Conservation (phyloP, 2,797 vertebrate species). For the Sebastes nivosus region DNA sequence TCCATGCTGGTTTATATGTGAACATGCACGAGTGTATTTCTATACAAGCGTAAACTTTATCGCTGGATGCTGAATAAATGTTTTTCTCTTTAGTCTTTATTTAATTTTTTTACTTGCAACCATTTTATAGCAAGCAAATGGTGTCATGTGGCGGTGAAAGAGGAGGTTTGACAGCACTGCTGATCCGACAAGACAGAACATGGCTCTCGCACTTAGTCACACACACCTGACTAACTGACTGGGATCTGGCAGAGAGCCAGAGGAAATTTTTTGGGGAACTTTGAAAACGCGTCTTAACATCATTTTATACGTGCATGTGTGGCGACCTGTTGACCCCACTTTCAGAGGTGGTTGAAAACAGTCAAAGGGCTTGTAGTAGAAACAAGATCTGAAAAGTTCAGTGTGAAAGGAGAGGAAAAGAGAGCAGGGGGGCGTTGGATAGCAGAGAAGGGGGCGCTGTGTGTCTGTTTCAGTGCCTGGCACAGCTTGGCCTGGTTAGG, state of each 20-base stretch:
- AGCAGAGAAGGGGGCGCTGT: constrained; percentile 31
- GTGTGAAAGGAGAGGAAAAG: constrained; percentile 23
- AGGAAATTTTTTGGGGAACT: constrained; percentile 51
- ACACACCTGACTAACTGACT: constrained; percentile 51
- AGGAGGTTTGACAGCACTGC: constrained; percentile 39
- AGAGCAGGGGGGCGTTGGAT: constrained; percentile 22
- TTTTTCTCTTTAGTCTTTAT: constrained; percentile 3
- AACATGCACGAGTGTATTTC: constrained; percentile 31
- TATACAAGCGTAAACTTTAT: constrained; percentile 17
- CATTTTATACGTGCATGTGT: constrained; percentile 8
- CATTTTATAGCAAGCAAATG: constrained; percentile 17
- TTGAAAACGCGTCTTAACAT: constrained; percentile 40
- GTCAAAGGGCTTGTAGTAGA: background rate
- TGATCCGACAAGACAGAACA: constrained; percentile 72
- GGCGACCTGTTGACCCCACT: constrained; percentile 32
- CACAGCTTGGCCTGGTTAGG: constrained; percentile 67
- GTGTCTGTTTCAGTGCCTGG: constrained; percentile 66
- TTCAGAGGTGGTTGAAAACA: constrained; percentile 1
- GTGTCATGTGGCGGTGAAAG: constrained; percentile 34
- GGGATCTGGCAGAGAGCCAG: constrained; percentile 40
- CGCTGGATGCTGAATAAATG: constrained; percentile 1
- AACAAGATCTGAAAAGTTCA: constrained; percentile 25
- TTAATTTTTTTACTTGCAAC: background rate
- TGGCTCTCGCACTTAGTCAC: background rate
- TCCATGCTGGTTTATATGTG: constrained; percentile 17